Evolutionary conservation across 2,113 vertebrate species (phyloP).

Genomic region (Anolis sagrei): DNA sequence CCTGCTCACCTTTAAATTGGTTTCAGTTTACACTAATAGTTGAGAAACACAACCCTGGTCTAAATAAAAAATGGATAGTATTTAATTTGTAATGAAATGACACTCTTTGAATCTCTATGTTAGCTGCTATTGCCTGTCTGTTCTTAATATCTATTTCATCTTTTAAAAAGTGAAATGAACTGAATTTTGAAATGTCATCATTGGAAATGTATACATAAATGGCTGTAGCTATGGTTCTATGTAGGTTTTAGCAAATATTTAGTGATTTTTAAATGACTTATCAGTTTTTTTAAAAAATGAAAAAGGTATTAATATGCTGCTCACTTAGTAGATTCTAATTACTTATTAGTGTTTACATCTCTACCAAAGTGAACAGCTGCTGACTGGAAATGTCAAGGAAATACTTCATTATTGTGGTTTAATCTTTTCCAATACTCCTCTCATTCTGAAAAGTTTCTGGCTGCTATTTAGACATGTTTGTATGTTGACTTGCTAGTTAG

Average conservation of each 20-base stretch:
- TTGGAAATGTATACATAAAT: not conserved
- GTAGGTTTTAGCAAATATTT: not conserved
- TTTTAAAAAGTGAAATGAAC: not conserved
- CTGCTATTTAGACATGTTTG: conserved; percentile 12
- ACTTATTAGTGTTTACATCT: conserved; percentile 21
- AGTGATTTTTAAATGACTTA: not conserved
- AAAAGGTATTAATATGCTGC: not conserved
- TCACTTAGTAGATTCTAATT: conserved; percentile 34
- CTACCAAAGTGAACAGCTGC: conserved; percentile 29
- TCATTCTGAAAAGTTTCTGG: not conserved
- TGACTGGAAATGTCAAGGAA: conserved; percentile 44
- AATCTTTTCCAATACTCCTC: conserved; percentile 25
- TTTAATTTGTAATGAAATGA: not conserved
- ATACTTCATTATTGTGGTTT: conserved; percentile 5
- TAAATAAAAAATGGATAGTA: too few relatives aligned
- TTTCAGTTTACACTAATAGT: too few relatives aligned
- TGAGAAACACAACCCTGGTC: too few relatives aligned
- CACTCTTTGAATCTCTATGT: not conserved
- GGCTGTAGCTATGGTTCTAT: not conserved
- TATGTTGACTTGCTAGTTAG: not conserved
- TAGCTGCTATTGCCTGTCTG: not conserved
- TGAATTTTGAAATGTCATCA: not conserved
- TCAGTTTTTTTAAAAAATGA: conserved; percentile 27
- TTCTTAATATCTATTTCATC: not conserved
- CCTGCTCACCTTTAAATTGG: too few relatives aligned